Evolutionary conservation across 2,888 invertebrate genomes (phyloP).

Genomic region (Drosophila peninsularis): DNA sequence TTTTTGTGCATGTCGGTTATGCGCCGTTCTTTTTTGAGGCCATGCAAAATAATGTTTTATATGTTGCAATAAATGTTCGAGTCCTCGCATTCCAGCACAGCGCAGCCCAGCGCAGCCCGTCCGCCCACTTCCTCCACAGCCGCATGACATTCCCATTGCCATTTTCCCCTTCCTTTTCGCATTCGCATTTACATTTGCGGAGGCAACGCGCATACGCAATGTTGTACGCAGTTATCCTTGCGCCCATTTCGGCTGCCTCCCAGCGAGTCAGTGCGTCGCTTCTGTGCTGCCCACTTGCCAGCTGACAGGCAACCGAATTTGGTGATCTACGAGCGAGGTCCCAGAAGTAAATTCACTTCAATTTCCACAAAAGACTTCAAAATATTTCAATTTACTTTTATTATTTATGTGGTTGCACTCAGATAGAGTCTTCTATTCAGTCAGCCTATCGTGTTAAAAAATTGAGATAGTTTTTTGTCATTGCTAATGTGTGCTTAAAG

Average conservation of each 20-base stretch:
- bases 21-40: constrained; percentile 68
- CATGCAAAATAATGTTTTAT: constrained; percentile 78
- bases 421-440: background rate
- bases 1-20: constrained; percentile 47
- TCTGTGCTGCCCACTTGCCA: constrained; percentile 47
- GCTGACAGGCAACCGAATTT: constrained; percentile 54
- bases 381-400: constrained; percentile 1
- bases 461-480: background rate
- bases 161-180: background rate
- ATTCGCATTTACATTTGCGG: constrained; percentile 42
- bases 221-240: constrained; percentile 76
- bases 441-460: too few relatives aligned
- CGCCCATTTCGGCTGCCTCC: constrained; percentile 58
- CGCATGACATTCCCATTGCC: constrained; percentile 45
- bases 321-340: constrained; percentile 24
- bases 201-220: constrained; percentile 73
- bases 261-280: constrained; percentile 10
- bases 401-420: background rate
- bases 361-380: constrained; percentile 18
- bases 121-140: constrained; percentile 22
- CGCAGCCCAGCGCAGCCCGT: background rate
- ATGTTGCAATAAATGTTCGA: constrained; percentile 79
- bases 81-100: constrained; percentile 24
- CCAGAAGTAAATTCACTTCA: constrained; percentile 26
- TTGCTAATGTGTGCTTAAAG: too few relatives aligned